phyloP scores from a whole-genome alignment of 2,797 vertebrate species.

The Anguilla megastoma region DNA sequence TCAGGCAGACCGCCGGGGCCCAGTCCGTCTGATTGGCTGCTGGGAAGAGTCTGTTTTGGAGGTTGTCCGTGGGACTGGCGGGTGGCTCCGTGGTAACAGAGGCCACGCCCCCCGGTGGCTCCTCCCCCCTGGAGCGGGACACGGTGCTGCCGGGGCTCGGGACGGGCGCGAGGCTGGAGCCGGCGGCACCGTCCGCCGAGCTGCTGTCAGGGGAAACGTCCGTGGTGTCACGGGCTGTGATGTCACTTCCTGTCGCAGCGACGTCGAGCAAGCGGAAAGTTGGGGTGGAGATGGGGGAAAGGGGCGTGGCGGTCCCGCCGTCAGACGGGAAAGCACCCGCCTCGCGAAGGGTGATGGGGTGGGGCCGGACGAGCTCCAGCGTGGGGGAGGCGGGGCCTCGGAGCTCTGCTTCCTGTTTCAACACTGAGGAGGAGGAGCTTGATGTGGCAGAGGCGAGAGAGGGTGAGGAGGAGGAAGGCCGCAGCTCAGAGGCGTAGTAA shows the following conservation, averaged over 20 bases:
- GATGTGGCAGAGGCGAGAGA: background rate
- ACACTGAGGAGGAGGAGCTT: slow-evolving; percentile 14
- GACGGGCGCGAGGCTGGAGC: slow-evolving; percentile 48
- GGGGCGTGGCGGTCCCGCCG: slow-evolving; percentile 53
- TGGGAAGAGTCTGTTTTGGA: slow-evolving; percentile 86
- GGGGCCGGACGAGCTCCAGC: slow-evolving; percentile 46
- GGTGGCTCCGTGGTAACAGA: slow-evolving; percentile 68
- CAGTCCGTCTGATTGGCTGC: slow-evolving; percentile 84
- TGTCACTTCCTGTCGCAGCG: slow-evolving; percentile 26
- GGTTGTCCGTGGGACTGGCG: slow-evolving; percentile 82
- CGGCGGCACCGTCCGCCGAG: slow-evolving; percentile 46
- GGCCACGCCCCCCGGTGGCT: slow-evolving; percentile 58
- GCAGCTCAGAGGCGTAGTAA: slow-evolving; percentile 56
- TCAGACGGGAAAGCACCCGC: slow-evolving; percentile 48
- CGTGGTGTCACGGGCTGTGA: slow-evolving; percentile 39
- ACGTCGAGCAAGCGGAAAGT: slow-evolving; percentile 70
- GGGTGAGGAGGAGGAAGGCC: slow-evolving; percentile 29
- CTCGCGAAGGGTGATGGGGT: slow-evolving; percentile 70
- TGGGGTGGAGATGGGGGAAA: slow-evolving; percentile 47
- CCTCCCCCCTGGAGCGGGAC: slow-evolving; percentile 49
- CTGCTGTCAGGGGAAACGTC: background rate
- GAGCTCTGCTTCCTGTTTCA: slow-evolving; percentile 49
- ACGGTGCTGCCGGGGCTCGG: slow-evolving; percentile 38
- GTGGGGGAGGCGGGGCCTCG: slow-evolving; percentile 45
- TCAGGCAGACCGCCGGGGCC: slow-evolving; percentile 84